Base-by-base conservation (phyloP, 2,113 vertebrate species). In the Nyctibius bracteatus region DNA sequence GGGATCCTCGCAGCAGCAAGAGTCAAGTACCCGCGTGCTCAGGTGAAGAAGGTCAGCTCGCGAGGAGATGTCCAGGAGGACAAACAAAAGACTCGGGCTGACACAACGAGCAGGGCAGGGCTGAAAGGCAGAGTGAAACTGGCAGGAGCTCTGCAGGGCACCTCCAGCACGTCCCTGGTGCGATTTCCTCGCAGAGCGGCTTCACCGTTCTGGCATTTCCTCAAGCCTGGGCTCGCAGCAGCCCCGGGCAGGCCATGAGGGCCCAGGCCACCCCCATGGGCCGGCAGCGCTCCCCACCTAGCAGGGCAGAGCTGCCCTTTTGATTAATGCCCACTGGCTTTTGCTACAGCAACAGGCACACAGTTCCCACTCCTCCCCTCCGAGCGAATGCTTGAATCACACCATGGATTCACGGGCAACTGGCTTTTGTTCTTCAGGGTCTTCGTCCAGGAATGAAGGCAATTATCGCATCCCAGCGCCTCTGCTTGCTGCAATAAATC, bases 401-500 rank as follows among this genome's bases (percentile, higher is more conserved):
- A 44, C 81, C 88, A 75, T 8, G 91, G 93, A 94, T 78, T 92
- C 81, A 67, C 71, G 6, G 93, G 96, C 94, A 97, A 97, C 94
- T 88, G 90, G 39, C 94, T 96, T 96, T 98, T 98, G 96, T 97
- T 91, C 62, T 22, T 21, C 51, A 25, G 95, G 79, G 79, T 75
- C 89, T 91, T 80, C 0, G 75, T 90, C 94, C 51, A 85, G 57
- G 94, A 96, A 96, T 51, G 88, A 81, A 86, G 91, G 87, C 91
- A 72, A 71, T 97, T 96, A 88, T 31, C 89, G 27, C 86, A 91
- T 86, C 95, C 81, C 88, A 63, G 86, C 2, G 35, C 90, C 94
- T 94, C 84, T 90, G 79, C 88, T 90, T 14, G 5, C 23, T 3
- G 94, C 93, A 83, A 51, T 98, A 97, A 98, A 97, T 98, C 94